Evolutionary conservation across 2,113 vertebrate genomes (phyloP).

Genomic region (Thinocorus orbignyianus): DNA sequence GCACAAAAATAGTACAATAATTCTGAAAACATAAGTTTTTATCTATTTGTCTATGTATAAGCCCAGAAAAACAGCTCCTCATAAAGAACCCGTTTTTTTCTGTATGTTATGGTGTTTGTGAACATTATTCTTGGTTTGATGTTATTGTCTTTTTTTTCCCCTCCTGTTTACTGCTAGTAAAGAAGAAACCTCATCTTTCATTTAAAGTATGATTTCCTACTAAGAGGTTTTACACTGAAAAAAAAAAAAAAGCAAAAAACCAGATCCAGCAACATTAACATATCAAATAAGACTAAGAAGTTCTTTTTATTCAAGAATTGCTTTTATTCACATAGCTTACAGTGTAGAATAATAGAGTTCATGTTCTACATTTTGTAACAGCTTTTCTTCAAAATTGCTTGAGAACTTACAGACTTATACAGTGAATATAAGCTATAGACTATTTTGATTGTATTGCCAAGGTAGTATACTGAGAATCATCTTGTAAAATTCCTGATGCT

Average conservation of each 20-base stretch:
- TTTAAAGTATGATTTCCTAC: neutral
- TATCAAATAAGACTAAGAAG: neutral
- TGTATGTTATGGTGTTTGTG: neutral
- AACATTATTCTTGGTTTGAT: neutral
- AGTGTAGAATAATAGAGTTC: neutral
- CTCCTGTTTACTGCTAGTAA: neutral
- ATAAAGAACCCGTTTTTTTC: fast-evolving
- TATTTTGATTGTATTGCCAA: neutral
- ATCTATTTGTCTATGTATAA: neutral
- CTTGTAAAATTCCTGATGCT: neutral
- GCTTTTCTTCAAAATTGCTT: neutral
- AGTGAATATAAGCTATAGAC: neutral
- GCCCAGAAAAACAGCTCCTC: neutral
- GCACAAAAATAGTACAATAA: neutral
- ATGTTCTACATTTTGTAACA: neutral
- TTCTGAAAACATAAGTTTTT: neutral
- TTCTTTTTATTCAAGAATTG: neutral
- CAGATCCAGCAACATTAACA: neutral
- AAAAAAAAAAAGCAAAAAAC: neutral
- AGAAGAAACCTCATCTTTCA: neutral
- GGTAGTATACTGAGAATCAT: neutral
- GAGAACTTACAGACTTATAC: neutral
- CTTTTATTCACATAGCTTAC: neutral
- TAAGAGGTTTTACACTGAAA: neutral
- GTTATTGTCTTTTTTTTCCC: neutral